Evolutionary conservation across 2,113 vertebrate species (phyloP), one percentile per base, ranked within the genome.

Genomic region (Peromyscus leucopus): DNA sequence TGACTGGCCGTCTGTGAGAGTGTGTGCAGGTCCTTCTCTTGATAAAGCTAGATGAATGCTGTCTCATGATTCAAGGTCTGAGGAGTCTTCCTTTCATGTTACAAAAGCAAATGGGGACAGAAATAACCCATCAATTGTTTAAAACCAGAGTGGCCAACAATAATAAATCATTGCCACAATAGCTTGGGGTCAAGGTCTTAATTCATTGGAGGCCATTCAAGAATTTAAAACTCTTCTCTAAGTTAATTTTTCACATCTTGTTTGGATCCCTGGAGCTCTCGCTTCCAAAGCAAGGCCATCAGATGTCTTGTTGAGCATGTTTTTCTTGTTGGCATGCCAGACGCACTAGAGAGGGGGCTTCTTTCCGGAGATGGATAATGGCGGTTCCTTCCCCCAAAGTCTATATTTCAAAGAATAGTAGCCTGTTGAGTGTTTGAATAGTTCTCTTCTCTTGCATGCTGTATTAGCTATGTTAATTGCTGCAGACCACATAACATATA

Each of bases 211-310:
- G 71, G 33, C 90, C 72, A 42, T 63, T 96, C 97, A 98, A 95
- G 95, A 97, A 98, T 98, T 85, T 83, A 90, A 85, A 97, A 59
- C 95, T 96, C 94, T 96, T 79, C 82, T 82, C 86, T 39, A n/a
- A 97, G 96, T 94, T 97, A 91, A 97, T 96, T 94, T 97, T 97
- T 97, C 96, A 97, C 94, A 95, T 97, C 96, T 97, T 94, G 93
- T 97, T 96, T 97, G 89, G 87, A 76, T 96, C 94, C 88, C 97
- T 59, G 5, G 91, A 80, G 63, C 72, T 88, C 71, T 90, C 42
- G 65, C 93, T 96, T 95, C 96, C 91, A 97, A 75, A 94, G 90
- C 46, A 39, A 93, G 94, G 76, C 94, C 92, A 61, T 96, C 95
- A 67, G 85, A 86, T 91, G 89, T 91, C 71, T 90, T 36, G 2